Evolutionary conservation across 2,113 vertebrate genomes (phyloP).

Genomic region (Campylomormyrus numenius): DNA sequence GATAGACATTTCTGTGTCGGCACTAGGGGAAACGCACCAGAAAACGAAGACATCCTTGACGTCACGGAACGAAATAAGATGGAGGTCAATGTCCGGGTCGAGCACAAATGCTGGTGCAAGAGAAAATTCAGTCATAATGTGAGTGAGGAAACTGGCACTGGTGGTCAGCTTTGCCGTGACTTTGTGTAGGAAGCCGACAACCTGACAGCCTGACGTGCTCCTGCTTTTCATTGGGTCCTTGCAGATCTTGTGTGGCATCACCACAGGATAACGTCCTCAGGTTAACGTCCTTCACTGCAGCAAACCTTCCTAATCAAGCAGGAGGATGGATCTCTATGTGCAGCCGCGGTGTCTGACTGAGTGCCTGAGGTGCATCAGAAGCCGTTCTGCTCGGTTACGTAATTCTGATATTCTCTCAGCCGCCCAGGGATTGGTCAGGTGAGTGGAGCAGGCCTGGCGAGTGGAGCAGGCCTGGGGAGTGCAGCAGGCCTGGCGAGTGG

Average conservation of each 20-base stretch:
- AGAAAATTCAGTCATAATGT: neutral
- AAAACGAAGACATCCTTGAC: neutral
- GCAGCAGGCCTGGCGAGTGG: neutral
- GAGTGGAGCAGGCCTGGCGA: neutral
- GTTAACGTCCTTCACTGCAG: neutral
- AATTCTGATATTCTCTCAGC: neutral
- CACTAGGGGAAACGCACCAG: neutral
- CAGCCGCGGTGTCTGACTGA: neutral
- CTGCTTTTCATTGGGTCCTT: neutral
- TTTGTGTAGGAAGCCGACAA: neutral
- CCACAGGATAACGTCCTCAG: neutral
- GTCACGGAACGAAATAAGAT: neutral
- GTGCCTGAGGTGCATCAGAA: neutral
- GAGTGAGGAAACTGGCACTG: neutral
- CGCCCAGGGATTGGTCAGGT: neutral
- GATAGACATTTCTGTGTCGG: neutral
- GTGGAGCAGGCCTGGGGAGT: neutral
- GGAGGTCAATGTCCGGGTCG: neutral
- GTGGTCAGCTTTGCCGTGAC: neutral
- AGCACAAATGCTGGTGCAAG: neutral
- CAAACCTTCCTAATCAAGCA: neutral
- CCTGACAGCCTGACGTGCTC: neutral
- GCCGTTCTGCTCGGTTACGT: neutral
- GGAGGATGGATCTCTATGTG: neutral
- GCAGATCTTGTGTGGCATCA: neutral